Evolutionary conservation across 2,888 invertebrate species (phyloP).

Genomic region (Caprella mutica): DNA sequence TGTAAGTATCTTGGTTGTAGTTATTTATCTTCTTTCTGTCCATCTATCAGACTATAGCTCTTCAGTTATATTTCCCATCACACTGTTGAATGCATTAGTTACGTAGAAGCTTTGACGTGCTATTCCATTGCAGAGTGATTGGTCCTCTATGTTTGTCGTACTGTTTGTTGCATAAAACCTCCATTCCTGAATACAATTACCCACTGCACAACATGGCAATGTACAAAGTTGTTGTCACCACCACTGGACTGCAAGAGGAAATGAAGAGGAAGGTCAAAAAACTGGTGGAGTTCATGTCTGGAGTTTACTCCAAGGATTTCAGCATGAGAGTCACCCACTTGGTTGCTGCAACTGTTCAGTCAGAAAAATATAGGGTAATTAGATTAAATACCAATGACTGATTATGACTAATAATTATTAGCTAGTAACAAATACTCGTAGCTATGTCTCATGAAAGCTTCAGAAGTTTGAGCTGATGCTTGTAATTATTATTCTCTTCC

Average conservation of each 20-base stretch:
- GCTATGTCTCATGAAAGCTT: no score
- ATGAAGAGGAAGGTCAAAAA: conserved; percentile 20
- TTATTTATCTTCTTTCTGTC: no score
- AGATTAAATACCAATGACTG: no score
- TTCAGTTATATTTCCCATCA: no score
- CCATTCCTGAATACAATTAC: conserved; percentile 60
- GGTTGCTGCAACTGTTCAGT: conserved; percentile 57
- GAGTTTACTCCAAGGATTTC: conserved; percentile 39
- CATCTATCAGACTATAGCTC: no score
- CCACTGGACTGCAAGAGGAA: conserved; percentile 45
- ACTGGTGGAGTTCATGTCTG: conserved; percentile 40
- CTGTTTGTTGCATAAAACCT: conserved; percentile 57
- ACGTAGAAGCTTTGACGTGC: no score
- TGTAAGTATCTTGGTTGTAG: no score
- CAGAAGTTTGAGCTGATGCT: no score
- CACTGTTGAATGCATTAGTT: no score
- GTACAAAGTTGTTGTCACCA: conserved; percentile 56
- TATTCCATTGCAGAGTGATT: conserved; percentile 55
- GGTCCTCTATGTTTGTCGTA: conserved; percentile 69
- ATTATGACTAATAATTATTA: no score
- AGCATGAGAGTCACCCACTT: conserved; percentile 59
- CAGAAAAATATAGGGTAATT: conserved; percentile 32
- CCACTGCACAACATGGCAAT: conserved; percentile 74
- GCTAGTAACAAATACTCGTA: no score
- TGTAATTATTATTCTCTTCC: no score